phyloP scores from a whole-genome alignment of 1,140 invertebrate genomes.

The Drosophila triauraria region DNA sequence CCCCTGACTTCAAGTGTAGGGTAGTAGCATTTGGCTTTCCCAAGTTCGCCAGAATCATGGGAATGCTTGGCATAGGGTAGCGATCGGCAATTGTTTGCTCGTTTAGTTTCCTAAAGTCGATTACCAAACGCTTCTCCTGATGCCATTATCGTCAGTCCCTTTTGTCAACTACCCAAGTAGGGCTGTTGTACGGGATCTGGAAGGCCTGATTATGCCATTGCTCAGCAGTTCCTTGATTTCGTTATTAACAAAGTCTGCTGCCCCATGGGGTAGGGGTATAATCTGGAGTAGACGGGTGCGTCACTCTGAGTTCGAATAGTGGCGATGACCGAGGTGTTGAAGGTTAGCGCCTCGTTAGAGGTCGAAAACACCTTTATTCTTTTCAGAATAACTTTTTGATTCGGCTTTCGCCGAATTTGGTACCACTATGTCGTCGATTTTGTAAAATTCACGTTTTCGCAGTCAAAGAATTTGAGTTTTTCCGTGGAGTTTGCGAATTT shows the following conservation, averaged over 20 bases:
- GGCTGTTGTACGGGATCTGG: too few species aligned
- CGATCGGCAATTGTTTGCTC: slow-evolving; percentile 17
- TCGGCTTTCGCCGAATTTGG: slow-evolving; percentile 7
- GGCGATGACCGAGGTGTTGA: too few species aligned
- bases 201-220: too few species aligned
- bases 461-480: slow-evolving; percentile 9
- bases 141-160: slow-evolving; percentile 9
- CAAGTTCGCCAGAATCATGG: slow-evolving; percentile 16
- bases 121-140: slow-evolving; percentile 9
- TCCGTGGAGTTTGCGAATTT: background rate
- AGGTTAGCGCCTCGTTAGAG: too few species aligned
- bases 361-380: too few species aligned
- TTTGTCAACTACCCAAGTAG: background rate
- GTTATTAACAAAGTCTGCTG: too few species aligned
- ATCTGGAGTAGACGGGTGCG: too few species aligned
- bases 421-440: slow-evolving; percentile 19
- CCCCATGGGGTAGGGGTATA: too few species aligned
- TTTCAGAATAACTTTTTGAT: slow-evolving; percentile 4
- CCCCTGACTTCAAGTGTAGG: too few species aligned
- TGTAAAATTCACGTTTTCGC: slow-evolving; percentile 19
- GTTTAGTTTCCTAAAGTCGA: background rate
- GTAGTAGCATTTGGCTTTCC: too few species aligned
- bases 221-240: too few species aligned
- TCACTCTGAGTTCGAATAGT: too few species aligned
- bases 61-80: slow-evolving; percentile 16